Base-by-base conservation (phyloP, 2,888 invertebrate genomes). In the Erannis defoliaria region DNA sequence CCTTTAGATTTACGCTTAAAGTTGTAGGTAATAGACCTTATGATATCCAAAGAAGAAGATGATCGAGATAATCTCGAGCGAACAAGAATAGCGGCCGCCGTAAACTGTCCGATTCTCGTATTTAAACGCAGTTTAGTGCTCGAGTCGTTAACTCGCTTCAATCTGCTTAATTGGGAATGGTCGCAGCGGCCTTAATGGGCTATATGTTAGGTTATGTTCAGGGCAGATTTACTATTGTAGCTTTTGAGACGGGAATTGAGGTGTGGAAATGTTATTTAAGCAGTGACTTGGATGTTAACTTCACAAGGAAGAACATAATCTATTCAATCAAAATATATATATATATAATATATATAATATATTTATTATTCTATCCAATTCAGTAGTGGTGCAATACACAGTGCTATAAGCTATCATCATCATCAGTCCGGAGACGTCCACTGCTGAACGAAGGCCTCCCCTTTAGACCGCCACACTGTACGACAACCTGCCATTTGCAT, bases 131-230 rank as follows among this genome's bases (percentile, higher is more conserved):
- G 85, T 85, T 88, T 88, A 88, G 87, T 83, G 81, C 78, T 70
- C 72, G 71, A 70, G 82, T 82, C 86, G 85, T 84, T 85, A 87
- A 89, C 88, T 85, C 80, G 46, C 80, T 84, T 86, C 89, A 90
- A 90, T 90, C 89, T 89, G 90, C 88, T 90, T 90, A 90, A 90
- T 90, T 90, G 89, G 84, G 86, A 89, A 87, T 82, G 84, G 88
- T 84, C 81, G 78, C 77, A 80, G 80, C 79, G 77, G 81, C 78
- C 80, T 86, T 86, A 85, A 85, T 77, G 75, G 77, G 68, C 72
- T 71, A 76, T 80, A 77, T 78, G 80, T 81, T 78, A 78, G 74
- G 67, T 66, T 70, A 71, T 72, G 63, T 56, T 64, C 31, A 46
- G 10, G 50, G 50, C 21, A 66, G 61, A 68, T 66, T 76, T 75